Base-by-base conservation (phyloP, 2,113 vertebrate species). In the Addax nasomaculatus region DNA sequence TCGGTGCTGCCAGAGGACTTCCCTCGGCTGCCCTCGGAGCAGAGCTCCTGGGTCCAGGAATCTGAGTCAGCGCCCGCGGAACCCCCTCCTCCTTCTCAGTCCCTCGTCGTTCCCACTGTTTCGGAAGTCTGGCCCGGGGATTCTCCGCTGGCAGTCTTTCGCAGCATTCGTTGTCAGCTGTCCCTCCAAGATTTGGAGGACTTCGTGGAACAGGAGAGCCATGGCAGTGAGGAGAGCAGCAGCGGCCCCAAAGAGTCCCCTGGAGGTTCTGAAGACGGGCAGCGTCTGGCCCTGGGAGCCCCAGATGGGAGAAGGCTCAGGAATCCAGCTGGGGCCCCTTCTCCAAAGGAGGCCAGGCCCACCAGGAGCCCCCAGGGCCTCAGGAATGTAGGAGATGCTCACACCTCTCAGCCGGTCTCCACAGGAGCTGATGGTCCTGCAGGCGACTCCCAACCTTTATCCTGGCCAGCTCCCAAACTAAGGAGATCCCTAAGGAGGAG, bases 81-180 rank as follows among this genome's bases (percentile, higher is more conserved):
- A 0, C 0, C 60, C 2, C 0, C 2, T 9, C 57, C 13, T 14
- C 16, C 5, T 13, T 21, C 17, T 36, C 57, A 5, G 62, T 14
- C 47, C 23, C 21, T 62, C 45, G 3, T 25, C 43, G 1, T 29
- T 53, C 79, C 95, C 3, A 45, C 5, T 9, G 47, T 36, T 33
- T 60, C 60, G 2, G 85, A 90, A 39, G 43, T 84, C 84, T 67
- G 95, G 76, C 62, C 25, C 4, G 81, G 39, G 33, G 70, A 53
- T 19, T 30, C 60, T 7, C 53, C 88, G 0, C 1, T 78, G 62
- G 96, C 80, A 0, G 43, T 99, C n/a, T 99, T 99, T 85, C 98
- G 97, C 13, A 99, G 98, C 92, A 99, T 99, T 97, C 98, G 98
- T 2, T 93, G 99, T 94, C 99, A 99, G 93, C 97, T 98, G 0